Conservation (phyloP, 2,888 invertebrate genomes). For the Amphipoea oculea region DNA sequence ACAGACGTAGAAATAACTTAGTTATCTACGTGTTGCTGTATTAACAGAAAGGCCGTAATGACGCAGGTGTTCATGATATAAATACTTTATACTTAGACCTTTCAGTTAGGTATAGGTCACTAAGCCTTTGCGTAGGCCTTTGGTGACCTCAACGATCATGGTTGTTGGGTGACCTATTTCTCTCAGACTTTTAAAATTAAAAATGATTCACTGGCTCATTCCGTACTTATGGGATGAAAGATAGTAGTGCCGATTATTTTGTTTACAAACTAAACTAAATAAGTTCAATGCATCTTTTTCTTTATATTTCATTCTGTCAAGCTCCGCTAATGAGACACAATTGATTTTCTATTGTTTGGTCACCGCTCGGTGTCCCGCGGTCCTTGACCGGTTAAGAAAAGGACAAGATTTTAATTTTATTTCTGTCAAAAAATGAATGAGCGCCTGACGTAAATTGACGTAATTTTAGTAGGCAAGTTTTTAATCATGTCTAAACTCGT, state of each 20-base stretch:
- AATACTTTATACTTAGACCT: constrained; percentile 48
- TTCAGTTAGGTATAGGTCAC: constrained; percentile 54
- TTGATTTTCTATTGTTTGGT: no score
- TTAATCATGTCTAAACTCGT: no score
- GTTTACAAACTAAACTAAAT: no score
- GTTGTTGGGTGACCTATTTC: constrained; percentile 24
- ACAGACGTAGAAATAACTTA: constrained; percentile 33
- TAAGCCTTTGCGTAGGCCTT: constrained; percentile 43
- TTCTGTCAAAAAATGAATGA: no score
- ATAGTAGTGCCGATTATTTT: not conserved
- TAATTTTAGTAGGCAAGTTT: no score
- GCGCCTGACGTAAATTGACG: no score
- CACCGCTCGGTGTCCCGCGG: no score
- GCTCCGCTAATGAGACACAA: no score
- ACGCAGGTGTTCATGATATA: constrained; percentile 18
- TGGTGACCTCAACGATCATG: not conserved
- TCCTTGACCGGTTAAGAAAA: no score
- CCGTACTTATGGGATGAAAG: not conserved
- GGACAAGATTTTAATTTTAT: no score
- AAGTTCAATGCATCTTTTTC: no score
- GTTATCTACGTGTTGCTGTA: constrained; percentile 18
- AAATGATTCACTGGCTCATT: constrained; percentile 9
- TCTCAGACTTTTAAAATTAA: constrained; percentile 27
- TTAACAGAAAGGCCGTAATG: constrained; percentile 35
- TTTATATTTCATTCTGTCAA: no score